Evolutionary conservation across 2,888 invertebrate genomes (phyloP), one percentile per base, ranked within the genome.

Genomic region (Lordiphosa andalusiaca): DNA sequence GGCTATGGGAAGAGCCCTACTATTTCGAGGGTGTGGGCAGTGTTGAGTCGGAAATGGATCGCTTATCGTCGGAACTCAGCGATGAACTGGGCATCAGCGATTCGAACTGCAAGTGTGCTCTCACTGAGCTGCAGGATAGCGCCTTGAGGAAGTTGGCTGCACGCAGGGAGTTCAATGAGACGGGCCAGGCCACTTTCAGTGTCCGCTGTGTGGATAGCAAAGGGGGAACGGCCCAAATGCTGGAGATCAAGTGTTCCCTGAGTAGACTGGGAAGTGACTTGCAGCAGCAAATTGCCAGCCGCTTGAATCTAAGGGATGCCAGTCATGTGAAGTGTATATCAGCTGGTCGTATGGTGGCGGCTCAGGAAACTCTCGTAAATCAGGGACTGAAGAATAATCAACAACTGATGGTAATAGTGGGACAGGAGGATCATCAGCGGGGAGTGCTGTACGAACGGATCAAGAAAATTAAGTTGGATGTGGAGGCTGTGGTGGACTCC

Each of bases 1-100:
- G 95, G 86, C 88, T 96, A 66, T 96, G 96, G 95, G 90, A 93
- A 71, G 90, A 92, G 10, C 95, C 95, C 0, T 95, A 93, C 85
- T 92, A 92, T 46, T 84, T 87, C 37, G 90, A 92, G 12, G 90
- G 89, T 33, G 85, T 88, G 48, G 91, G 91, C 4, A 73, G 90
- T 42, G 89, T 89, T 25, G 91, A 91, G 25, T 46, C 78, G 0
- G 87, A 88, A 59, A 61, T 90, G 51, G 88, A 89, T 33, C 54
- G 33, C 12, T 53, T 67, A 49, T 84, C 88, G 36, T 83, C 95
- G 94, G 92, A 91, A 33, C 87, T 95, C 6, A 73, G 70, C 91
- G 91, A 92, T 4, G 81, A 86, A 16, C 86, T 95, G 2, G 90
- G 91, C 1, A 78, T 93, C 1, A 56, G 41, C 9, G 37, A n/a